Evolutionary conservation across 2,113 vertebrate species (phyloP).

Genomic region (Panurus biarmicus): DNA sequence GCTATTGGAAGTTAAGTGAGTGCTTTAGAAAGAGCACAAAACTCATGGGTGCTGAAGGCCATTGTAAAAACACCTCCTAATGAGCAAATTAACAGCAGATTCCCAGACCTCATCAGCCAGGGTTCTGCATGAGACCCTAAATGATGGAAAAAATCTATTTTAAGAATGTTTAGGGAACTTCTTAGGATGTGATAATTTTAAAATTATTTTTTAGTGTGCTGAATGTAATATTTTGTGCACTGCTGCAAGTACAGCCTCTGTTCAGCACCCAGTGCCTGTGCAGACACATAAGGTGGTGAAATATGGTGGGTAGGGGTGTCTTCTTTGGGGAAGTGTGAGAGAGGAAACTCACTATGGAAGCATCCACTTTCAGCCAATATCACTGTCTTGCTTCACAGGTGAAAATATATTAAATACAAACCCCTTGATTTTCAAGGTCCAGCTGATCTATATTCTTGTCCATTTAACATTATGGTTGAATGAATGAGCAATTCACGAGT

Average conservation of each 20-base stretch:
- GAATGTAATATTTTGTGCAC: background rate
- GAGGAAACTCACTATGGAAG: background rate
- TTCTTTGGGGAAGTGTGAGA: background rate
- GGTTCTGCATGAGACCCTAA: background rate
- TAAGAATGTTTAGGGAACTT: slow-evolving; percentile 35
- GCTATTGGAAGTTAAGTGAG: background rate
- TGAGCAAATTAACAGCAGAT: slow-evolving; percentile 14
- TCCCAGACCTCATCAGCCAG: slow-evolving; percentile 12
- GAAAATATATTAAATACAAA: background rate
- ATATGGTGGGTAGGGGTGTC: background rate
- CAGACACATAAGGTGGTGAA: background rate
- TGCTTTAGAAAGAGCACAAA: background rate
- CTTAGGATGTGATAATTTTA: background rate
- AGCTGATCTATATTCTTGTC: background rate
- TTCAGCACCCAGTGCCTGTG: background rate
- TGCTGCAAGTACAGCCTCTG: background rate
- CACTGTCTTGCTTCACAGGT: background rate
- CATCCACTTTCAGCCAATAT: background rate
- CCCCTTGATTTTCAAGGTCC: background rate
- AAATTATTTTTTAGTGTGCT: background rate
- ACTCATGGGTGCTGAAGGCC: background rate
- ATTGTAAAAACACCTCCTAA: background rate
- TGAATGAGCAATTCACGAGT: fast-evolving
- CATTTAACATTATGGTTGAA: background rate
- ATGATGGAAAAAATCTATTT: slow-evolving; percentile 23